Percentiles rank a stretch among this genome's conserved stretches.
phyloP scores from a whole-genome alignment of 2,113 vertebrate genomes.

The Trochalopteron elliotii region DNA sequence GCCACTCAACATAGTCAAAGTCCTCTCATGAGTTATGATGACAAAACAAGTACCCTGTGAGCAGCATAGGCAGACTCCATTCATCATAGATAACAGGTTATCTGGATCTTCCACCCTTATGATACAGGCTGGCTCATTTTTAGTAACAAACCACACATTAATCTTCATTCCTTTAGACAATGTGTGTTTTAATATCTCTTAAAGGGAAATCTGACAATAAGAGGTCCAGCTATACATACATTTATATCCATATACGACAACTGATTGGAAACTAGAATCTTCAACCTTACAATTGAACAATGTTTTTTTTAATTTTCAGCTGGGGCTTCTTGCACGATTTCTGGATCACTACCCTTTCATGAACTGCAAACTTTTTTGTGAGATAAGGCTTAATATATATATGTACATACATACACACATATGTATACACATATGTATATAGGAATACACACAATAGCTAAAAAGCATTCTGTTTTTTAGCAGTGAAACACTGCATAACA shows the following conservation, averaged over 20 bases:
- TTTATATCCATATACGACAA: background rate
- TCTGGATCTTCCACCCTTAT: background rate
- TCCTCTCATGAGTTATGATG: background rate
- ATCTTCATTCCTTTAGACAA: background rate
- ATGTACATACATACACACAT: accelerated
- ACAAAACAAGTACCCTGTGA: constrained; percentile 3
- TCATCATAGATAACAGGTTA: background rate
- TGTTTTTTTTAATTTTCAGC: accelerated
- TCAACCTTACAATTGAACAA: background rate
- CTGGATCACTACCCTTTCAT: background rate
- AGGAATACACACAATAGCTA: background rate
- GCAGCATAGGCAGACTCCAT: background rate
- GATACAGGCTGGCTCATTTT: background rate
- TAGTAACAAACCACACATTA: background rate
- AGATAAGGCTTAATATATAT: background rate
- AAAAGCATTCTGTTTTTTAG: background rate
- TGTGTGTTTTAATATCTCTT: background rate
- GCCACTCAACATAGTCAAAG: background rate
- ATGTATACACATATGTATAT: too few relatives aligned
- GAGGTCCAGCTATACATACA: background rate
- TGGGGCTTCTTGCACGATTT: background rate
- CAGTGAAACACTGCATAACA: background rate
- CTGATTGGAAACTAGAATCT: background rate
- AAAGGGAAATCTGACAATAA: background rate
- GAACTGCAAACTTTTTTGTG: background rate